phyloP scores from a whole-genome alignment of 1,140 invertebrate genomes.

The Lamellibrachia luymesi region DNA sequence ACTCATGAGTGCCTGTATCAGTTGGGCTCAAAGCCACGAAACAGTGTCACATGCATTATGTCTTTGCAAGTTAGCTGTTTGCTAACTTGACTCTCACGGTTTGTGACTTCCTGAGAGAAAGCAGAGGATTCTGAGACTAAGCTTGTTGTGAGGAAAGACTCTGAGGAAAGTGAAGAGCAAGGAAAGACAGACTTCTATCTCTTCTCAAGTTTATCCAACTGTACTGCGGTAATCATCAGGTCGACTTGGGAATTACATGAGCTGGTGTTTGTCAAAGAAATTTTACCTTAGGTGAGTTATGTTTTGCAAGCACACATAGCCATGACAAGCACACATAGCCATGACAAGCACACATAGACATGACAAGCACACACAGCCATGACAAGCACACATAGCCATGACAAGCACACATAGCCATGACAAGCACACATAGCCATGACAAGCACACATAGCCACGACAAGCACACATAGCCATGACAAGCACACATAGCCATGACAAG shows the following conservation, averaged over 20 bases:
- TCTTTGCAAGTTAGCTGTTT: neutral
- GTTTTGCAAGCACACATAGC: neutral
- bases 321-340: neutral
- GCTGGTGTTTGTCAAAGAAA: neutral
- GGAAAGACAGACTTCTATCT: neutral
- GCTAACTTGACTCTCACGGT: neutral
- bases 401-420: neutral
- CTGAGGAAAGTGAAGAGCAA: neutral
- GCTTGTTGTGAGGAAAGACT: neutral
- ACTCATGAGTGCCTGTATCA: neutral
- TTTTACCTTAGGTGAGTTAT: neutral
- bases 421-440: neutral
- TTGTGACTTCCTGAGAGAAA: neutral
- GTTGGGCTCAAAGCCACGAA: neutral
- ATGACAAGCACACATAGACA: neutral
- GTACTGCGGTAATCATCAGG: neutral
- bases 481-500: neutral
- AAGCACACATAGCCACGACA: neutral
- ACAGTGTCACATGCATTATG: neutral
- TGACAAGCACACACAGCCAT: neutral
- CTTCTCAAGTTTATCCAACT: neutral
- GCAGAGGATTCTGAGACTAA: neutral
- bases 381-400: neutral
- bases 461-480: neutral
- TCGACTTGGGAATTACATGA: neutral